phyloP scores from a whole-genome alignment of 2,888 invertebrate species.

The Heliconius hortense region DNA sequence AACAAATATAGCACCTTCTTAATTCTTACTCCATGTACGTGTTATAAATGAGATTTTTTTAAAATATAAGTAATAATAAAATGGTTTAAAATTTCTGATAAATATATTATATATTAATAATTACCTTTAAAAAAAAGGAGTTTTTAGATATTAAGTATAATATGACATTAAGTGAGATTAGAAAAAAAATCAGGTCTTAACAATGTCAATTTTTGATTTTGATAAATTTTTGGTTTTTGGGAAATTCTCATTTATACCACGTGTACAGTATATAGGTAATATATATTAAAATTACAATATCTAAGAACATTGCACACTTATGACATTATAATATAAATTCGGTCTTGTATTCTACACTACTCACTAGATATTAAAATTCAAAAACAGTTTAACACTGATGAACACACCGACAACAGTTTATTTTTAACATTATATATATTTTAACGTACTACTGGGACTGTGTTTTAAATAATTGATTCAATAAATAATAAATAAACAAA shows the following conservation, averaged over 20 bases:
- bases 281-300: constrained; percentile 31
- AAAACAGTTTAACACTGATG: constrained; percentile 42
- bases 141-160: too few species aligned
- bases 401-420: constrained; percentile 40
- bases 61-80: background rate
- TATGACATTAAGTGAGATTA: too few species aligned
- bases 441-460: background rate
- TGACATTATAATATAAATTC: constrained; percentile 64
- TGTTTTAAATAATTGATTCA: background rate
- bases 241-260: constrained; percentile 32
- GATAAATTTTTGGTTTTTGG: background rate
- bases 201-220: background rate
- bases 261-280: constrained; percentile 12
- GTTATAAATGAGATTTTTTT: constrained; percentile 45
- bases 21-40: constrained; percentile 38
- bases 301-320: constrained; percentile 38
- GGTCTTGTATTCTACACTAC: constrained; percentile 57
- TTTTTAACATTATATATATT: constrained; percentile 20
- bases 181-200: too few species aligned
- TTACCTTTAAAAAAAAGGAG: too few species aligned
- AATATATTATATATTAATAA: too few species aligned
- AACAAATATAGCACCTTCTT: constrained; percentile 71
- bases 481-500: background rate
- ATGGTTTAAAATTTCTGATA: too few species aligned
- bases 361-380: constrained; percentile 35